A percentile compares a stretch with the other conserved stretches of the same genome.
Evolutionary conservation across 1,140 invertebrate genomes (phyloP).

Genomic region (Acromyrmex charruanus): DNA sequence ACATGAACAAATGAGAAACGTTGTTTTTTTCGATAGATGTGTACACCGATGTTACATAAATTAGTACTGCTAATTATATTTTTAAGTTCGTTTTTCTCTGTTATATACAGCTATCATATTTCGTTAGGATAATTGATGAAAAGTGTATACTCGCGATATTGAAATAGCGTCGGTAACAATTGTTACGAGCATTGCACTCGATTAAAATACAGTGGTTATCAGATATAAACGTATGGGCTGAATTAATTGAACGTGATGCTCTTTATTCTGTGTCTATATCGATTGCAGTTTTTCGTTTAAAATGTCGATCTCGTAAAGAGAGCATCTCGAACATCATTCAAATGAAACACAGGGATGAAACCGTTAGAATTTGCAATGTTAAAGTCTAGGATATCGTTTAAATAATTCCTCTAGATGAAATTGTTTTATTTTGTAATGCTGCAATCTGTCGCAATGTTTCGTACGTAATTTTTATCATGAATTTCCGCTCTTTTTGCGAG

Average conservation of each 20-base stretch:
- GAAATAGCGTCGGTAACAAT: conserved; percentile 40
- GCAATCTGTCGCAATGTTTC: background rate
- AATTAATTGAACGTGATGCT: conserved; percentile 54
- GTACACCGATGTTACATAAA: conserved; percentile 23
- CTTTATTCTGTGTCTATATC: conserved; percentile 29
- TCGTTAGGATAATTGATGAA: background rate
- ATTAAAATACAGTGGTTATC: conserved; percentile 50
- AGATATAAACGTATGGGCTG: background rate
- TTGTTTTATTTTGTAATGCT: background rate
- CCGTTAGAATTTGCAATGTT: background rate
- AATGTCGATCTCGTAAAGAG: conserved; percentile 26
- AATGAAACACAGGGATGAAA: conserved; percentile 15
- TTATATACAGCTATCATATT: background rate
- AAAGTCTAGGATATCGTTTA: background rate
- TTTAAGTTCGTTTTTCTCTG: background rate
- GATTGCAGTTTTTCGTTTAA: conserved; percentile 34
- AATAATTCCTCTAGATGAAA: background rate
- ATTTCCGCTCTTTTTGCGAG: background rate
- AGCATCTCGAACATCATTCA: background rate
- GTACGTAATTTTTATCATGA: conserved; percentile 11
- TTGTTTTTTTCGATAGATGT: background rate
- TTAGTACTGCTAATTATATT: background rate
- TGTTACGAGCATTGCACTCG: conserved; percentile 30
- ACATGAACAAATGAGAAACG: conserved; percentile 4
- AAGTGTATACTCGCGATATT: conserved; percentile 4